phyloP scores from a whole-genome alignment of 1,140 invertebrate genomes.

The Diachasma alloeum region DNA sequence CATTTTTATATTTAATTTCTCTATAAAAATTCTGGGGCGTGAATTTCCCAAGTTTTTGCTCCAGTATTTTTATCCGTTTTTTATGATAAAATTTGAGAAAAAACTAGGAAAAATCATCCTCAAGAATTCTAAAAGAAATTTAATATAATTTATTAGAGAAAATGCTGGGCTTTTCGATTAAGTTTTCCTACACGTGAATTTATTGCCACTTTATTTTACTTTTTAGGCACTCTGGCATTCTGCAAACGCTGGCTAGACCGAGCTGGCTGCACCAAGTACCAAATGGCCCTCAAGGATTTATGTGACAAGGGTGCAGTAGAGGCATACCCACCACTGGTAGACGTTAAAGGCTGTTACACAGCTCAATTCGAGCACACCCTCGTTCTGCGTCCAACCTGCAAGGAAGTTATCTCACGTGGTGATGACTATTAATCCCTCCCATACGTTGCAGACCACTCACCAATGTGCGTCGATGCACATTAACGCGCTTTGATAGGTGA shows the following conservation, averaged over 20 bases:
- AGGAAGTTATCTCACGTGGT: constrained; percentile 96
- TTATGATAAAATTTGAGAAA: too few species aligned
- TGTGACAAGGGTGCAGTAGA: constrained; percentile 97
- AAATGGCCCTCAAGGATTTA: constrained; percentile 98
- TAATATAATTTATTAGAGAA: background rate
- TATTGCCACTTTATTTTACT: background rate
- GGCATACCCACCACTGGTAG: constrained; percentile 97
- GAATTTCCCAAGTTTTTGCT: too few species aligned
- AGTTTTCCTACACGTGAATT: constrained; percentile 4
- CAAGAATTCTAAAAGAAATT: too few species aligned
- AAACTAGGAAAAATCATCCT: too few species aligned
- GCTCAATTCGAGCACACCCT: constrained; percentile 99
- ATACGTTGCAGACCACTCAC: too few species aligned
- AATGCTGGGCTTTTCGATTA: background rate
- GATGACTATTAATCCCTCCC: constrained; percentile 84
- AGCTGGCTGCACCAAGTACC: constrained; percentile 95
- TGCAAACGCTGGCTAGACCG: constrained; percentile 99
- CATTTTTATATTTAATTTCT: too few species aligned
- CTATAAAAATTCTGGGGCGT: too few species aligned
- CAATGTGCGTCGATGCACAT: background rate
- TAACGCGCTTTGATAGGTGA: background rate
- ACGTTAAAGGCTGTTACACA: constrained; percentile 97
- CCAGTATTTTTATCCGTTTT: too few species aligned
- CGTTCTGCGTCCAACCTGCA: constrained; percentile 96
- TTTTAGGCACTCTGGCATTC: constrained; percentile 89